Percentiles rank a stretch among this genome's conserved stretches.
Evolutionary conservation across 2,888 invertebrate species (phyloP).

Genomic region (Apamea epomidion): DNA sequence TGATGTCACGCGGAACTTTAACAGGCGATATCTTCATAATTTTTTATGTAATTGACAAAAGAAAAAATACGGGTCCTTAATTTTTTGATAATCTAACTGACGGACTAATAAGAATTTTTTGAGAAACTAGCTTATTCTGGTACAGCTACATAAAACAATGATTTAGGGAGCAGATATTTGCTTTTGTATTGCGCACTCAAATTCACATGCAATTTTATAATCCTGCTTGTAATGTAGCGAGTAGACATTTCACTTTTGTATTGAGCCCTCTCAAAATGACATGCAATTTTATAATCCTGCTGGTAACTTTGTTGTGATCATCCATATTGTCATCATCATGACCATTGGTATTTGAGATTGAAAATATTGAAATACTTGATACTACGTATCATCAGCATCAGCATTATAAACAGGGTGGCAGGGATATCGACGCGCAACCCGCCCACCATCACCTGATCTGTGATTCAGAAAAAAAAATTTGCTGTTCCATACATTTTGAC

Average conservation of each 20-base stretch:
- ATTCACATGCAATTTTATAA: not conserved
- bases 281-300: not conserved
- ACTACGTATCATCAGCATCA: not conserved
- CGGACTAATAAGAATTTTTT: too few species aligned
- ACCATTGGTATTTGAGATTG: not conserved
- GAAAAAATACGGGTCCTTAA: too few species aligned
- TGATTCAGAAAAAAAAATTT: not conserved
- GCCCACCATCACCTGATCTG: too few species aligned
- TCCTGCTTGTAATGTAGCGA: not conserved
- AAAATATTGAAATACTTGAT: not conserved
- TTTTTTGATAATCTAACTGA: too few species aligned
- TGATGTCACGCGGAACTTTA: too few species aligned
- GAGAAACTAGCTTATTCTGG: not conserved
- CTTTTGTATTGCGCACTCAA: not conserved
- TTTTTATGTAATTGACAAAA: too few species aligned
- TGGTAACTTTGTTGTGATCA: not conserved
- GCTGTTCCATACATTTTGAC: not conserved
- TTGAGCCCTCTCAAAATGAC: not conserved
- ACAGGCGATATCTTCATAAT: too few species aligned
- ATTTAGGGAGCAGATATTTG: not conserved
- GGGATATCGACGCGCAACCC: too few species aligned
- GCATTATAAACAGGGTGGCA: too few species aligned
- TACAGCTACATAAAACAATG: not conserved
- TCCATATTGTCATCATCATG: not conserved
- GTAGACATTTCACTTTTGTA: not conserved